Conservation (phyloP, 2,797 vertebrate species). For the Crocidura indochinensis region DNA sequence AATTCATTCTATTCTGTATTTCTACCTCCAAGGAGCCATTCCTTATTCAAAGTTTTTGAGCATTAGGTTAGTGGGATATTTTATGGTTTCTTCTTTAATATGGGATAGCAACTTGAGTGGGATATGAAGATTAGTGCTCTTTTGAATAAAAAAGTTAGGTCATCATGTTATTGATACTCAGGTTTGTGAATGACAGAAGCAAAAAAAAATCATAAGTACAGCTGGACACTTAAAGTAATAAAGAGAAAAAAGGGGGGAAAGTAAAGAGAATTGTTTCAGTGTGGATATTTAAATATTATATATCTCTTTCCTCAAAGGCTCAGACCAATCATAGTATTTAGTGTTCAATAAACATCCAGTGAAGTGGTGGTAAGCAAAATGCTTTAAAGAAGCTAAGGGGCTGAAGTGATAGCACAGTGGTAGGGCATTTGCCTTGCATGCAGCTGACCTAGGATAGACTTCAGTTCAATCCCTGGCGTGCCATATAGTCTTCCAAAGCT, state of each 20-base stretch:
- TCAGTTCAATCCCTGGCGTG: too few species aligned
- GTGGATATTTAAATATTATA: slow-evolving; percentile 1
- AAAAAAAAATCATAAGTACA: not conserved
- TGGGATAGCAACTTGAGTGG: not conserved
- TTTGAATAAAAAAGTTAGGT: not conserved
- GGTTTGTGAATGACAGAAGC: not conserved
- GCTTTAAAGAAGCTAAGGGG: too few species aligned
- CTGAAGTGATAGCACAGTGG: too few species aligned
- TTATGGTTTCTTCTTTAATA: not conserved
- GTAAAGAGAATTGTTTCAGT: not conserved
- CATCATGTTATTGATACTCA: not conserved
- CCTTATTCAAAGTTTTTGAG: not conserved
- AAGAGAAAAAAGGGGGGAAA: not conserved
- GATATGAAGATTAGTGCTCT: not conserved
- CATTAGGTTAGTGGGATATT: not conserved
- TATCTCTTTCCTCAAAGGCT: not conserved
- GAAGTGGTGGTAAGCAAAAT: not conserved
- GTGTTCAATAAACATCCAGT: not conserved
- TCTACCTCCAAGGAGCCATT: not conserved
- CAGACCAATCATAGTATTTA: not conserved
- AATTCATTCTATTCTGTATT: not conserved
- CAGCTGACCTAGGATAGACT: too few species aligned
- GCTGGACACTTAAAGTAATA: not conserved
- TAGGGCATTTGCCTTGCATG: too few species aligned
- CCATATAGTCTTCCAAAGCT: too few species aligned